Evolutionary conservation across 2,797 vertebrate species (phyloP).

Genomic region (Hafferia zeledoni): DNA sequence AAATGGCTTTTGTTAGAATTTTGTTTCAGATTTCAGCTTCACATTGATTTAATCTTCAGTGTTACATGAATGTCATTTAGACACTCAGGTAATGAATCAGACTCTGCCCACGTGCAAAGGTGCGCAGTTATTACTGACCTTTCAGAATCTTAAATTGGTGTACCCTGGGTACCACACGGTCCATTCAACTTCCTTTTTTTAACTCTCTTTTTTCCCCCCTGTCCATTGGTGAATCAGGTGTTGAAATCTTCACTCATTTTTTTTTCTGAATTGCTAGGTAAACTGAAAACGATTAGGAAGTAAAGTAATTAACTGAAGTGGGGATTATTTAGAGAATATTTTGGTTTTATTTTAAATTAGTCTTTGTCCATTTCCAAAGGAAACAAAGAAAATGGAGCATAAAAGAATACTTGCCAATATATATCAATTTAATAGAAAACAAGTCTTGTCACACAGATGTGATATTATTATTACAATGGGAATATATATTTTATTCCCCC

Average conservation of each 20-base stretch:
- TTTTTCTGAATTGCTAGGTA: neutral
- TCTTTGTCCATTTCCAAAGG: slow-evolving; percentile 6
- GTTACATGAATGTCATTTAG: neutral
- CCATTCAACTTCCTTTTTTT: neutral
- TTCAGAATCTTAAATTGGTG: neutral
- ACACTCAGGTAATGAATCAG: neutral
- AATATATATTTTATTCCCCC: neutral
- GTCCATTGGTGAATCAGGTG: neutral
- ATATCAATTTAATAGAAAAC: neutral
- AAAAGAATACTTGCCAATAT: neutral
- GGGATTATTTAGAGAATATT: neutral
- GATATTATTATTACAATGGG: neutral
- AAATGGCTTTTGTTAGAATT: neutral
- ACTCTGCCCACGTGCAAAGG: neutral
- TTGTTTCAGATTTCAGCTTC: neutral
- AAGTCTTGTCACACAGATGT: neutral
- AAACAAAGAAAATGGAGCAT: neutral
- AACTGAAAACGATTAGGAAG: neutral
- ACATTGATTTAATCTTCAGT: neutral
- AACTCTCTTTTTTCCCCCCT: neutral
- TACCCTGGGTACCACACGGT: neutral
- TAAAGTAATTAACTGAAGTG: neutral
- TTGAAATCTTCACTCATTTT: neutral
- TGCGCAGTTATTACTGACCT: neutral
- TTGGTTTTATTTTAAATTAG: neutral